phyloP scores from a whole-genome alignment of 2,888 invertebrate species.

The Polyommatus icarus region DNA sequence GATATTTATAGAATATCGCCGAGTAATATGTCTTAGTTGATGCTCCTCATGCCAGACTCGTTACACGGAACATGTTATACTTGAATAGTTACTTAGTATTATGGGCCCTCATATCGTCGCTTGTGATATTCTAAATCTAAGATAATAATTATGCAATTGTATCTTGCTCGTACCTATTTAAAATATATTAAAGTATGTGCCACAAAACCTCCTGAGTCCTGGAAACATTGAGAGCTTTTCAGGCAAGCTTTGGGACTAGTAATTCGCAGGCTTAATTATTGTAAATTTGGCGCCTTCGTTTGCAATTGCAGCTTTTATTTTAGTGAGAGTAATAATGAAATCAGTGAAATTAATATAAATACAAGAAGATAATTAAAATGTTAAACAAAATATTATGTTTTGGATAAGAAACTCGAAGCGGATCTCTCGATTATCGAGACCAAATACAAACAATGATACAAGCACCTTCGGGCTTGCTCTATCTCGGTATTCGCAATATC shows the following conservation, averaged over 20 bases:
- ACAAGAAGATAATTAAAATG: not conserved
- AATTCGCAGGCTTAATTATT: no score
- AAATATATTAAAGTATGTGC: no score
- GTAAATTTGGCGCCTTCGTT: not conserved
- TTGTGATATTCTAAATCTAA: not conserved
- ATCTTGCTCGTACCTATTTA: no score
- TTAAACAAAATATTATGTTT: not conserved
- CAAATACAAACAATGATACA: not conserved
- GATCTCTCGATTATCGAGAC: not conserved
- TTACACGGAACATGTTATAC: not conserved
- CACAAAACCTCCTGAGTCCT: no score
- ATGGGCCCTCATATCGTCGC: not conserved
- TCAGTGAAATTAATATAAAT: not conserved
- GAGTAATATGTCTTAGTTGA: constrained; percentile 47
- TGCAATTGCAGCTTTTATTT: not conserved
- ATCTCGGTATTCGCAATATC: not conserved
- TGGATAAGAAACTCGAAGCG: not conserved
- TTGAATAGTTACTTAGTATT: not conserved
- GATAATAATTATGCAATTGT: not conserved
- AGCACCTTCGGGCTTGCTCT: not conserved
- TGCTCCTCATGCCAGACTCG: not conserved
- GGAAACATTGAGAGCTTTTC: no score
- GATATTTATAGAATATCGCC: constrained; percentile 10
- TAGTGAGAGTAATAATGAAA: not conserved
- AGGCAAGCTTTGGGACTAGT: no score